Base-by-base conservation (phyloP, 2,888 invertebrate genomes). In the Sinodicranocentrus sp. region DNA sequence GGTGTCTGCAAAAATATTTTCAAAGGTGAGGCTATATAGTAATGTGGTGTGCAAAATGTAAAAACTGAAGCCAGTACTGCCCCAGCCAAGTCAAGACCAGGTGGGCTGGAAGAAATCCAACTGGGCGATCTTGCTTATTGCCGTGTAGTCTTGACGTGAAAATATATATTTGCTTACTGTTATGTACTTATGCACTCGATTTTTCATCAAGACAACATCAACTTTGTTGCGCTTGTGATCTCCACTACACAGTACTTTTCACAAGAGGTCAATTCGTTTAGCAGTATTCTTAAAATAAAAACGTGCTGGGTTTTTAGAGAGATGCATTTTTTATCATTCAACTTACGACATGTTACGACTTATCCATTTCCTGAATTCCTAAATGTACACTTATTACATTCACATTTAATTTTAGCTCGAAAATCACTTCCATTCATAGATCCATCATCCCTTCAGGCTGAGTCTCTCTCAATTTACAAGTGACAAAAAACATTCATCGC, bases 81-180 rank as follows among this genome's bases (percentile, higher is more conserved):
- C 52, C 13, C n/a, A 33, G 48, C 73, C 54, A 33, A 54, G 39
- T 25, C n/a, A 3, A 23, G 59, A 57, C 73, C 44, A 75, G 75
- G 76, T 70, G 67, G 68, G 57, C 79, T 79, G 79, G 79, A 79
- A 79, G 33, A 28, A 17, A 63, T 71, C 79, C 79, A 79, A 79
- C 52, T 79, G 63, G 79, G 79, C 79, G 71, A 79, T 43, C 33
- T 71, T 61, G 68, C 63, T 28, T 63, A 5, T 63, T 19, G 10
- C 17, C 28, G 25, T 61, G 17, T 63, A 15, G 1, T 23, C 25
- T n/a, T n/a, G 13, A 48, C 48, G 15, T 15, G 48, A 48, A 15
- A 48, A 48, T 48, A n/a, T 48, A 48, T 48, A n/a, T 48, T 48
- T 48, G 15, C 5, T n/a, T 10, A 48, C 48, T 5, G 17, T 44